These are phyloP conservation scores for Hypotaenidia philippensis DNA, from an alignment of 2,797 vertebrate genomes.

Conservation along the genomic window DNA sequence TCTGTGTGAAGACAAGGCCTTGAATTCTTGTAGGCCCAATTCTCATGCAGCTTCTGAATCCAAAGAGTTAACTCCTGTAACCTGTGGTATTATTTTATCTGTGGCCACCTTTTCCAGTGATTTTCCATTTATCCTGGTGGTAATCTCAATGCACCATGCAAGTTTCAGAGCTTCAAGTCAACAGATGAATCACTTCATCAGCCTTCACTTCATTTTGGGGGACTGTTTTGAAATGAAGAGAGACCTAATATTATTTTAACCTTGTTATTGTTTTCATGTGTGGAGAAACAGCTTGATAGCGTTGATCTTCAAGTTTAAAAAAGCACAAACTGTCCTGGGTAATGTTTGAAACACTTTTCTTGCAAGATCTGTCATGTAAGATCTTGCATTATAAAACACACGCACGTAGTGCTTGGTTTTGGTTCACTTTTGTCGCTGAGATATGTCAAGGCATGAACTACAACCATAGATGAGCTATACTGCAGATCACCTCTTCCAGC, in stretches of 20 bases:
- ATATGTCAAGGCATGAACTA: not conserved
- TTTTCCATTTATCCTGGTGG: conserved; percentile 28
- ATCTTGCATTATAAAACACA: not conserved
- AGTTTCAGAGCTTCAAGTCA: not conserved
- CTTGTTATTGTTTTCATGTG: conserved; percentile 7
- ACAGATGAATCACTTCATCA: conserved; percentile 15
- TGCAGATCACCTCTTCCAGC: rapidly evolving
- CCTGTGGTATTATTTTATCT: not conserved
- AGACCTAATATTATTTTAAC: conserved; percentile 51
- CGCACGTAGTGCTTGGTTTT: not conserved
- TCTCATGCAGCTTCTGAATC: not conserved
- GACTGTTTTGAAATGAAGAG: conserved; percentile 32
- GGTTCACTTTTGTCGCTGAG: not conserved
- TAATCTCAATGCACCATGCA: not conserved
- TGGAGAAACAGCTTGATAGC: not conserved
- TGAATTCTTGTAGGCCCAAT: not conserved
- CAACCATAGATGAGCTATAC: not conserved
- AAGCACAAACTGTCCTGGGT: not conserved
- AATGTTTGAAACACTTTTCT: not conserved
- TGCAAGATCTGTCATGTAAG: not conserved
- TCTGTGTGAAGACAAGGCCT: not conserved
- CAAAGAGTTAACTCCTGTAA: not conserved
- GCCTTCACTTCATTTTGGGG: conserved; percentile 20
- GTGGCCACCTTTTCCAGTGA: not conserved
- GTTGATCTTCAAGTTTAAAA: not conserved